Conservation (phyloP, 2,113 vertebrate species). For the Sebastes fasciatus region DNA sequence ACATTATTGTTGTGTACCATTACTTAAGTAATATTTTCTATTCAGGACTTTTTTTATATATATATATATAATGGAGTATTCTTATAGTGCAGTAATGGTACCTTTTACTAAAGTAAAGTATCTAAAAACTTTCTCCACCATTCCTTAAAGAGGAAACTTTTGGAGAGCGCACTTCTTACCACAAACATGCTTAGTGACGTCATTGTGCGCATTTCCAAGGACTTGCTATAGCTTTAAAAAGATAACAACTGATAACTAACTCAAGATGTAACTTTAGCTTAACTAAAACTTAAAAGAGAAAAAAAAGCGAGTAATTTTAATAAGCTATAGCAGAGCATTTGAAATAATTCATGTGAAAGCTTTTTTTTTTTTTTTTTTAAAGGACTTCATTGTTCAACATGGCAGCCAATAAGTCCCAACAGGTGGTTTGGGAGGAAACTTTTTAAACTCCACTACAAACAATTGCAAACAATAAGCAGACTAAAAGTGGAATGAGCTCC, state of each 20-base stretch:
- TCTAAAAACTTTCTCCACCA: background rate
- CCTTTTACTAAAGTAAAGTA: background rate
- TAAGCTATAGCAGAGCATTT: too few relatives aligned
- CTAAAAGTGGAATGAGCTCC: background rate
- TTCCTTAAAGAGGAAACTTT: background rate
- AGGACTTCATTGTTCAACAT: conserved; percentile 3
- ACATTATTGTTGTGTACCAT: background rate
- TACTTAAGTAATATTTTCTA: background rate
- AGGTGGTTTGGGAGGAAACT: conserved; percentile 59
- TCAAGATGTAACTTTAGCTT: background rate
- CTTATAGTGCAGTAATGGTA: too few relatives aligned
- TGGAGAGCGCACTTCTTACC: background rate
- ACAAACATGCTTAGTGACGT: conserved; percentile 21
- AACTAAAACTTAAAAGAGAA: background rate
- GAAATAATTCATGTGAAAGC: too few relatives aligned
- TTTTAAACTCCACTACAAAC: conserved; percentile 9
- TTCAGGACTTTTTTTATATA: too few relatives aligned
- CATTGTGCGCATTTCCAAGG: conserved; percentile 35
- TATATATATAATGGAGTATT: background rate
- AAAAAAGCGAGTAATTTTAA: too few relatives aligned
- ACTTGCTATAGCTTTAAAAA: background rate
- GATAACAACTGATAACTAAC: conserved; percentile 10
- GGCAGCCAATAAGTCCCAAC: conserved; percentile 29
- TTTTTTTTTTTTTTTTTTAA: background rate
- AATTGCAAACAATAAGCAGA: background rate